phyloP scores from a whole-genome alignment of 92 coral and sea anemone genomes.

The Muricea muricata region DNA sequence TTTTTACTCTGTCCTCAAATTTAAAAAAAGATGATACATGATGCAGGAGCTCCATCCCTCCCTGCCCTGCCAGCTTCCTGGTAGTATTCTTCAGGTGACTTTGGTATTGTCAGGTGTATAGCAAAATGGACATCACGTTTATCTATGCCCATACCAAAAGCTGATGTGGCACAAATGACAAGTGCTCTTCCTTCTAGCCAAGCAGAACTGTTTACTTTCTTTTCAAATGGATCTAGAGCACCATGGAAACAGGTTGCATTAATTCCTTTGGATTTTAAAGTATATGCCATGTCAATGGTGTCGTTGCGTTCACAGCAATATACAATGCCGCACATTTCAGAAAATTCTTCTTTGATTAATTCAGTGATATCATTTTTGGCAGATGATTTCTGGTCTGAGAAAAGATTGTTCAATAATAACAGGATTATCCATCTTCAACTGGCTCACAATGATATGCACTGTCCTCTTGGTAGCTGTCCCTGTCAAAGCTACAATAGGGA shows the following conservation, averaged over 20 bases:
- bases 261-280: constrained; percentile 2
- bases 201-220: neutral
- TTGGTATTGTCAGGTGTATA: constrained; percentile 11
- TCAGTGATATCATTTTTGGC: neutral
- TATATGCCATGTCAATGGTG: constrained; percentile 24
- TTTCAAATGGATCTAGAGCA: constrained; percentile 19
- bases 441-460: neutral
- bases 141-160: constrained; percentile 23
- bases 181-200: constrained; percentile 6
- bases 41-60: neutral
- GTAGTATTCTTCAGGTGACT: neutral
- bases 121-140: neutral
- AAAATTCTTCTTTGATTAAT: neutral
- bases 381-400: neutral
- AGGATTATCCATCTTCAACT: constrained; percentile 4
- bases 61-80: constrained; percentile 23
- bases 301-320: constrained; percentile 6
- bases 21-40: neutral
- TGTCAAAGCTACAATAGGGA: constrained; percentile 12
- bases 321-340: constrained; percentile 12
- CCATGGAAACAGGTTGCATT: constrained; percentile 13
- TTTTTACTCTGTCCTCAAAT: neutral
- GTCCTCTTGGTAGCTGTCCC: constrained; percentile 6
- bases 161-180: constrained; percentile 12
- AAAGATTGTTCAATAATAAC: neutral